Conservation (phyloP, 1,140 invertebrate genomes). For the Apis cerana region DNA sequence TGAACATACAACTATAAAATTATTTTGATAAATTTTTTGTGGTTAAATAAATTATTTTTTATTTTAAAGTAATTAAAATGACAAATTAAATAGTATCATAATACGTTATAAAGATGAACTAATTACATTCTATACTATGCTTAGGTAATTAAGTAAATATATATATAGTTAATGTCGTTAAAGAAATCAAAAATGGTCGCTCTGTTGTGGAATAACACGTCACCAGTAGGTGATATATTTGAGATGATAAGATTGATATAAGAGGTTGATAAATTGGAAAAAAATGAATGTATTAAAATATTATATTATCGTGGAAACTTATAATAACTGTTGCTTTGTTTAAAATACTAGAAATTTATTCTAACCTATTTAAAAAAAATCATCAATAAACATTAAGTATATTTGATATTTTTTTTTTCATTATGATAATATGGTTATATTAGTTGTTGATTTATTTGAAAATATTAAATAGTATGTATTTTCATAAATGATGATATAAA, state of each 20-base stretch:
- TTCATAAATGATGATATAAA: neutral
- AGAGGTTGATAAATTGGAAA: conserved; percentile 24
- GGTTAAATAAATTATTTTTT: neutral
- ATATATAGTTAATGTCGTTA: conserved; percentile 21
- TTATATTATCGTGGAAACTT: neutral
- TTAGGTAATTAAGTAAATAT: neutral
- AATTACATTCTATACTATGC: neutral
- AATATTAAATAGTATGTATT: neutral
- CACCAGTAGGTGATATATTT: conserved; percentile 54
- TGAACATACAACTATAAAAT: neutral
- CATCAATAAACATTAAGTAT: conserved; percentile 5
- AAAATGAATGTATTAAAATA: conserved; percentile 3
- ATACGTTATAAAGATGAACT: neutral
- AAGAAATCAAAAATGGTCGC: conserved; percentile 45
- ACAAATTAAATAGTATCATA: neutral
- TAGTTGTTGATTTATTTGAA: neutral
- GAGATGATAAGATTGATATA: conserved; percentile 23
- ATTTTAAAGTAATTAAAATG: too few relatives aligned
- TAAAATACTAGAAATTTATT: conserved; percentile 8
- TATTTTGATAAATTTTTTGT: neutral
- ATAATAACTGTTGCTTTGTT: neutral
- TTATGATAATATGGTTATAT: neutral
- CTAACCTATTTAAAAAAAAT: conserved; percentile 45
- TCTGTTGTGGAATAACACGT: conserved; percentile 39
- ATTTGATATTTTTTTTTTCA: neutral